A percentile compares a stretch with the other conserved stretches of the same genome.
These are phyloP conservation scores for Ovis canadensis DNA, from an alignment of 2,113 vertebrate genomes.

Conservation along the genomic window DNA sequence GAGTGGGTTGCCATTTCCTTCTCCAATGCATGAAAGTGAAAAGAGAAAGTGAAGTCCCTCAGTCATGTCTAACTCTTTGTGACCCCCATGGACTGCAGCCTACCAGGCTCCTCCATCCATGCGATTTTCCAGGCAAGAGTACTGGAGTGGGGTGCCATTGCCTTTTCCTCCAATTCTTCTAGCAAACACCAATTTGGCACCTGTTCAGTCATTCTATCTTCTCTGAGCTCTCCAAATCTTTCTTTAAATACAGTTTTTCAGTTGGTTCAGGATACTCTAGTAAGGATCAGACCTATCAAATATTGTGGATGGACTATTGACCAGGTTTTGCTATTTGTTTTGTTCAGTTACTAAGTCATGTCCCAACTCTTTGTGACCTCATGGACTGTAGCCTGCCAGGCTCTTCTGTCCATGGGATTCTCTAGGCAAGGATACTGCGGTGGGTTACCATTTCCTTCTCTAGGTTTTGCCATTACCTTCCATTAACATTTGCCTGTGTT, in stretches of 20 bases:
- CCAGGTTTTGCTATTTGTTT: background rate
- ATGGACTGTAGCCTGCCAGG: background rate
- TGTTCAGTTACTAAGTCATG: background rate
- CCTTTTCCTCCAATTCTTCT: background rate
- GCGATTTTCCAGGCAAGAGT: background rate
- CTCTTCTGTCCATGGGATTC: background rate
- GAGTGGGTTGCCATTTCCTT: background rate
- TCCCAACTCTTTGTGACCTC: background rate
- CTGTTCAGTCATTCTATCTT: background rate
- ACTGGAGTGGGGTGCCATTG: background rate
- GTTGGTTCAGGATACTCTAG: background rate
- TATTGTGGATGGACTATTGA: background rate
- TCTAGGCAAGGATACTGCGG: background rate
- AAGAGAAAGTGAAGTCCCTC: background rate
- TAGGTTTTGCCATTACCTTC: background rate
- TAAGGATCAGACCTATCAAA: background rate
- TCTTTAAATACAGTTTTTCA: background rate
- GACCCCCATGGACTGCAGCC: background rate
- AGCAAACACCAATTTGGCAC: background rate
- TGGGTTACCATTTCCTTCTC: background rate
- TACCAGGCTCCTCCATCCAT: background rate
- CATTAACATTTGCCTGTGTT: conserved; percentile 1
- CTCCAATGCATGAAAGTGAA: background rate
- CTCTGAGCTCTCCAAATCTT: background rate
- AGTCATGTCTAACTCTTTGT: background rate